Evolutionary conservation across 2,888 invertebrate genomes (phyloP).

Genomic region (Mechanitis messenoides): DNA sequence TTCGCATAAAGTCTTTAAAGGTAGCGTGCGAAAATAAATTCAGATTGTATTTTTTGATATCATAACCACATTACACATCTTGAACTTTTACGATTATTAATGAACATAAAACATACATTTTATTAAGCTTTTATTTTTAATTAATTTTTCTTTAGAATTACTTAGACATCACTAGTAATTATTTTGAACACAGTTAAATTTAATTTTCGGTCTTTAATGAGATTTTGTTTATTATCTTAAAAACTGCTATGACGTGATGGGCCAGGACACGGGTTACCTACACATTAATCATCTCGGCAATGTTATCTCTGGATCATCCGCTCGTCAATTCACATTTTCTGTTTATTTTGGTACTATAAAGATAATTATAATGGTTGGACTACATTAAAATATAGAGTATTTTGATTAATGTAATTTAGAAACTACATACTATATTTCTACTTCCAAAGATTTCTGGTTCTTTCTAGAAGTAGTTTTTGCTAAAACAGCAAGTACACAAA

Average conservation of each 20-base stretch:
- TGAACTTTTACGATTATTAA: too few relatives aligned
- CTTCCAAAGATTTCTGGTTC: neutral
- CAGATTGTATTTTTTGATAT: too few relatives aligned
- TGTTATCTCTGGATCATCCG: conserved; percentile 55
- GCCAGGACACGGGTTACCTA: conserved; percentile 47
- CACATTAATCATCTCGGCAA: conserved; percentile 63
- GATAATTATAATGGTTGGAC: conserved; percentile 22
- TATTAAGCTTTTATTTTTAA: too few relatives aligned
- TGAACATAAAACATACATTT: too few relatives aligned
- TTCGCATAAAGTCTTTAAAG: conserved; percentile 4
- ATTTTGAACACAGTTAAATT: neutral
- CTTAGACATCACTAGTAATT: too few relatives aligned
- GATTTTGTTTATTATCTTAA: conserved; percentile 52
- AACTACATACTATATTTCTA: neutral
- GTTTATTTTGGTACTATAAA: conserved; percentile 30
- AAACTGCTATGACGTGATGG: conserved; percentile 56
- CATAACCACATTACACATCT: too few relatives aligned
- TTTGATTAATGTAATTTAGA: neutral
- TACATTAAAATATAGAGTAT: neutral
- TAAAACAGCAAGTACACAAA: too few relatives aligned
- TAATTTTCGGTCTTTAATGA: conserved; percentile 2
- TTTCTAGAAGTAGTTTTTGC: too few relatives aligned
- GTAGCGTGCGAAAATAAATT: too few relatives aligned
- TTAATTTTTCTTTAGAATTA: too few relatives aligned
- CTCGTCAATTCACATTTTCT: conserved; percentile 31